Evolutionary conservation across 2,888 invertebrate genomes (phyloP), one percentile per base, ranked within the genome.

Genomic region (Microctonus brassicae): DNA sequence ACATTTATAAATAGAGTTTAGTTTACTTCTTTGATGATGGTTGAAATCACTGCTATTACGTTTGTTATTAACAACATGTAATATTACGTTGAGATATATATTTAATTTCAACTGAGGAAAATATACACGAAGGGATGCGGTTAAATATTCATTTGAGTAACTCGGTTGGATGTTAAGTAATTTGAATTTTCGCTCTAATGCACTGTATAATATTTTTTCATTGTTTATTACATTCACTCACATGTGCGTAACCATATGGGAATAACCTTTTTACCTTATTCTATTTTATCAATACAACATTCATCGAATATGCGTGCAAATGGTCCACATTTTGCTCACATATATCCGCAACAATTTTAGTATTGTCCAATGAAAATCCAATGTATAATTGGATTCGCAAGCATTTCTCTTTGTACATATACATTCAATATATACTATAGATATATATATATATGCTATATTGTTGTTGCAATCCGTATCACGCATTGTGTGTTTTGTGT

Each of bases 371-470:
- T 66, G 65, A 66, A 66, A 66, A 66, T 66, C 36, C 39, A 55
- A 57, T 17, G 57, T 36, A 57, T 57, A 66, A 66, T 66, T 66
- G 65, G 57, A 66, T 66, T n/a, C 57, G 39, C 13, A 57, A 55
- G 39, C 26, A 36, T 57, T 24, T 36, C 57, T 57, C 26, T 10
- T 36, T 17, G 3, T 20, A 17, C 17, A 17, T 39, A 39, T 39
- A 39, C n/a, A n/a, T 39, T n/a, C n/a, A n/a, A n/a, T n/a, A n/a
- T n/a, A n/a, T n/a, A n/a, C n/a, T n/a, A 39, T 13, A 39, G 13
- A 39, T 47, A 20, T 47, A n/a, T 20, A 47, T 9, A 4, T 36
- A 10, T 10, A 10, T 36, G 36, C 17, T 47, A 17, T n/a, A 17
- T 47, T 7, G 1, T 17, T 20, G 17, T 47, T 47, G 47, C 47